Evolutionary conservation across 2,888 invertebrate genomes (phyloP).

Genomic region (Tetranychus truncatus): DNA sequence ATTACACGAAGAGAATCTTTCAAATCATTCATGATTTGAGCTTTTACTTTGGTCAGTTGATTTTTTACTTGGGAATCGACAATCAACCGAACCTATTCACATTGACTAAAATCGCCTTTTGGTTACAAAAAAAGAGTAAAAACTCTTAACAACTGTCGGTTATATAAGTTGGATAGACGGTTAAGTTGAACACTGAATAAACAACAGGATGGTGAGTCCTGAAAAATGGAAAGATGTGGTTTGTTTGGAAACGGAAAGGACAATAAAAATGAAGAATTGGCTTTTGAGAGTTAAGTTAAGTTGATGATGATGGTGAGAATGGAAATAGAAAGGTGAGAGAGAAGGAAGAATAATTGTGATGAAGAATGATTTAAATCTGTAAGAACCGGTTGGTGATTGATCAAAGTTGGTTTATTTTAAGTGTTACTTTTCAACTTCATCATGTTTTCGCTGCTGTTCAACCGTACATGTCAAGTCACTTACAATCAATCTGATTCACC

Average conservation of each 20-base stretch:
- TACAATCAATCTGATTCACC: too few species aligned
- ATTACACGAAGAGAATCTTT: background rate
- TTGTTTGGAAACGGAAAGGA: background rate
- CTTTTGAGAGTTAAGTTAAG: background rate
- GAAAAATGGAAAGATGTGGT: background rate
- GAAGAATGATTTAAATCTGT: background rate
- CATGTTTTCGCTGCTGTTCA: background rate
- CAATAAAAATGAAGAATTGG: background rate
- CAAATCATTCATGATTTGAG: background rate
- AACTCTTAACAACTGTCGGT: too few species aligned
- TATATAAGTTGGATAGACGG: too few species aligned
- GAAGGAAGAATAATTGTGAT: background rate
- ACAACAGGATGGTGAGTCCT: too few species aligned
- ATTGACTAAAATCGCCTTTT: background rate
- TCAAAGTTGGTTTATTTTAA: background rate
- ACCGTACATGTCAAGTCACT: background rate
- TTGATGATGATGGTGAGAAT: background rate
- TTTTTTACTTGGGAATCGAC: too few species aligned
- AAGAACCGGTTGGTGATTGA: background rate
- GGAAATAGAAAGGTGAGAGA: background rate
- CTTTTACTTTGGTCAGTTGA: background rate
- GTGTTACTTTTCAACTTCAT: background rate
- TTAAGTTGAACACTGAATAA: too few species aligned
- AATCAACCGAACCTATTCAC: background rate
- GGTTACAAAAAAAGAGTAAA: too few species aligned